phyloP scores from a whole-genome alignment of 2,797 vertebrate species.

The Semaprochilodus insignis region DNA sequence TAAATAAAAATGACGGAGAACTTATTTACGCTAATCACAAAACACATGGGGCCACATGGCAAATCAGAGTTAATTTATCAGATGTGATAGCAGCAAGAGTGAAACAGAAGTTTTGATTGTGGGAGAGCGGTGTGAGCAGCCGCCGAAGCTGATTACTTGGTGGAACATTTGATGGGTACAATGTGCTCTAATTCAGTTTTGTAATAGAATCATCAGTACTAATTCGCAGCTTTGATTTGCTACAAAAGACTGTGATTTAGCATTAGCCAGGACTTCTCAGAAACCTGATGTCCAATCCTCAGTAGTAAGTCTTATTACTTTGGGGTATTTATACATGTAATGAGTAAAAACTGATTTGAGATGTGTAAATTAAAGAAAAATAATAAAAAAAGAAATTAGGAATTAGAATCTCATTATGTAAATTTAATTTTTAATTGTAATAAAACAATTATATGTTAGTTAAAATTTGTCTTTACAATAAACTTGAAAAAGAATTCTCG shows the following conservation, averaged over 20 bases:
- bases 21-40: slow-evolving; percentile 18
- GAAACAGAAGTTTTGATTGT: slow-evolving; percentile 54
- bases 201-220: slow-evolving; percentile 56
- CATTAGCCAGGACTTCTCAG: slow-evolving; percentile 26
- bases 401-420: too few relatives aligned
- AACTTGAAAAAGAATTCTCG: too few relatives aligned
- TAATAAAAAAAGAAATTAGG: too few relatives aligned
- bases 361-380: too few relatives aligned
- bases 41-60: slow-evolving; percentile 22
- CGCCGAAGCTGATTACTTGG: slow-evolving; percentile 42
- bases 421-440: too few relatives aligned
- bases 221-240: slow-evolving; percentile 58
- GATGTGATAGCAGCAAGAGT: slow-evolving; percentile 37
- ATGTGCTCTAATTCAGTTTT: slow-evolving; percentile 56
- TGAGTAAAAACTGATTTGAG: too few relatives aligned
- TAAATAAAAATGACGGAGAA: too few relatives aligned
- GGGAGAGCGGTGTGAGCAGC: slow-evolving; percentile 30
- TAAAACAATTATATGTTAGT: too few relatives aligned
- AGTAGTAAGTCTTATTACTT: slow-evolving; percentile 35
- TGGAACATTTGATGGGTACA: slow-evolving; percentile 53
- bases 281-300: slow-evolving; percentile 43
- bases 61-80: slow-evolving; percentile 43
- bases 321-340: background rate
- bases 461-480: too few relatives aligned
- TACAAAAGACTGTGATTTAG: slow-evolving; percentile 56